phyloP scores from a whole-genome alignment of 2,888 invertebrate genomes.

The Drosophila meridiana region DNA sequence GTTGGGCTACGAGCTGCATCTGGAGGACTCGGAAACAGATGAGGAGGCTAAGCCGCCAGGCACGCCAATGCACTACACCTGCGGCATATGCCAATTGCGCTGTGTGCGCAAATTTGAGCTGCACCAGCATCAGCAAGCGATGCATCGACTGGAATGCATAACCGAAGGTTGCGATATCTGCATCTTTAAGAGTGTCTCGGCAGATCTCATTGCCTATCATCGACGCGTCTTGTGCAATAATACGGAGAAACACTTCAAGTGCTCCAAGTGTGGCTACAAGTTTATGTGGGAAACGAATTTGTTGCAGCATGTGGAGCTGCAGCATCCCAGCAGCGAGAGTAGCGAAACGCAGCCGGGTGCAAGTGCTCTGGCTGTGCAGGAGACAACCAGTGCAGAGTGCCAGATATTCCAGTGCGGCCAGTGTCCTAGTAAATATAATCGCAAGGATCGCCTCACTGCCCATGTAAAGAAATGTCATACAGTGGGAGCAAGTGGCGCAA shows the following conservation, averaged over 20 bases:
- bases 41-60: constrained; percentile 62
- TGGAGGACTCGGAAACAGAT: constrained; percentile 85
- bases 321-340: constrained; percentile 53
- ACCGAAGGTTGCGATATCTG: constrained; percentile 86
- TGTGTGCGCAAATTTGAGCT: constrained; percentile 82
- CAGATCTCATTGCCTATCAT: constrained; percentile 86
- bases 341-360: constrained; percentile 14
- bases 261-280: constrained; percentile 78
- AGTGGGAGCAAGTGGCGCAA: constrained; percentile 8
- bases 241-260: constrained; percentile 75
- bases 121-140: constrained; percentile 80
- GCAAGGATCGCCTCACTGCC: constrained; percentile 82
- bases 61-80: constrained; percentile 63
- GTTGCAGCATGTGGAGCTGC: constrained; percentile 68
- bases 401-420: constrained; percentile 79
- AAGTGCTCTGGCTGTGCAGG: neutral
- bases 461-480: constrained; percentile 80
- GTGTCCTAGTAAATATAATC: constrained; percentile 82
- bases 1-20: constrained; percentile 82
- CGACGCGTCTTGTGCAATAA: constrained; percentile 84
- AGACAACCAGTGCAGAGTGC: constrained; percentile 17
- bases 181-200: constrained; percentile 86
- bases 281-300: constrained; percentile 84
- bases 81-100: constrained; percentile 77
- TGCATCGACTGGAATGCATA: constrained; percentile 85